These are phyloP conservation scores for Notiomystis cincta DNA, from an alignment of 2,113 vertebrate genomes.

Conservation along the genomic window DNA sequence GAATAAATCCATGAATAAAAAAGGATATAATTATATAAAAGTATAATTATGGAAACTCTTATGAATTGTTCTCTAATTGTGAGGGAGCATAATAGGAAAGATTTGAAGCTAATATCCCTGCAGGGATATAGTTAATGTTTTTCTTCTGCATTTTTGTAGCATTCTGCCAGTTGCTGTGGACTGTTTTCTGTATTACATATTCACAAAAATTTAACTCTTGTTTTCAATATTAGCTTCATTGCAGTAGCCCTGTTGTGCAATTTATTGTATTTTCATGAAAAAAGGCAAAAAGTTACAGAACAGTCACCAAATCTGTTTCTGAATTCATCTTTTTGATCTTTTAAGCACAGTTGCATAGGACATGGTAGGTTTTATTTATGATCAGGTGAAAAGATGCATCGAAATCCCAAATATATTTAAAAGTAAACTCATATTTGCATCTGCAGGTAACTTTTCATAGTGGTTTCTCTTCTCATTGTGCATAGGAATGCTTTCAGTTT, in stretches of 20 bases:
- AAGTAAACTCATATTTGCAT: neutral
- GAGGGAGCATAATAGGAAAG: neutral
- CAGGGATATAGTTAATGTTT: neutral
- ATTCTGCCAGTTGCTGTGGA: neutral
- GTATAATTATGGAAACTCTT: neutral
- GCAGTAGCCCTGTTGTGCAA: neutral
- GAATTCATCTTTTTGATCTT: neutral
- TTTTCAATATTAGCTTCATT: neutral
- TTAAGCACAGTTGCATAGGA: neutral
- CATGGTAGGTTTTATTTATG: neutral
- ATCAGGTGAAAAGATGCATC: neutral
- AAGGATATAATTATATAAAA: neutral
- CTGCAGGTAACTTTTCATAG: constrained; percentile 21
- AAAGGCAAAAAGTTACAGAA: neutral
- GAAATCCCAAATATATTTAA: neutral
- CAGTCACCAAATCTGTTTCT: neutral
- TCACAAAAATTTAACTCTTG: neutral
- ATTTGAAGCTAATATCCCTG: neutral
- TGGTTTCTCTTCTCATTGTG: constrained; percentile 47
- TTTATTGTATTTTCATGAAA: neutral
- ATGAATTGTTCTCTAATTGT: neutral
- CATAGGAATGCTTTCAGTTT: constrained; percentile 99
- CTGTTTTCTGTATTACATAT: neutral
- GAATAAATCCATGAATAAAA: neutral
- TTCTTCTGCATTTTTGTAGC: neutral